Percentiles rank a stretch among this genome's conserved stretches.
Conservation (phyloP, 2,113 vertebrate species). For the Heptranchias perlo region DNA sequence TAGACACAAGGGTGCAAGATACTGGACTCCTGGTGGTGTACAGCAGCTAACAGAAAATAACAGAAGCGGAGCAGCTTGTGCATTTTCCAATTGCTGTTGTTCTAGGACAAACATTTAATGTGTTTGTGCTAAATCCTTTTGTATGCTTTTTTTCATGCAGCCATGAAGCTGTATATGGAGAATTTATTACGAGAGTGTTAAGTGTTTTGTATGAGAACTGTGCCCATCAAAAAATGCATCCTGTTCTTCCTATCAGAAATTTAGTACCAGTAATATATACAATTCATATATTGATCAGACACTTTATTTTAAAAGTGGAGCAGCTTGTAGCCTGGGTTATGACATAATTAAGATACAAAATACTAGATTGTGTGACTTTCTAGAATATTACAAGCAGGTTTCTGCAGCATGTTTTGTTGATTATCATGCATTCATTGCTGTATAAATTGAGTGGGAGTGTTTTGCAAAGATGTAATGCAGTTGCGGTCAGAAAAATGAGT, state of each 20-base stretch:
- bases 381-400: neutral
- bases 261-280: neutral
- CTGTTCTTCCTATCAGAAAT: neutral
- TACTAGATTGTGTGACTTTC: neutral
- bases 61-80: neutral
- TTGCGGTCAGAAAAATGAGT: neutral
- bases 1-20: too few relatives aligned
- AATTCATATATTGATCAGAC: neutral
- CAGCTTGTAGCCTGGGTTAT: neutral
- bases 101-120: neutral
- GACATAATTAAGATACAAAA: neutral
- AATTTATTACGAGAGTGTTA: neutral
- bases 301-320: neutral
- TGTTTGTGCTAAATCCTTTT: neutral
- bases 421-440: neutral
- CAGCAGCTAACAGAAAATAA: neutral
- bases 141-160: neutral
- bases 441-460: neutral
- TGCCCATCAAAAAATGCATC: neutral
- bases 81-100: neutral
- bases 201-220: neutral
- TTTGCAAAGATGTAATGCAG: neutral
- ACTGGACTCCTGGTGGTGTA: neutral
- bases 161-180: neutral
- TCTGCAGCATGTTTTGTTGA: neutral